Evolutionary conservation across 2,888 invertebrate species (phyloP), one percentile per base, ranked within the genome.

Genomic region (Tortricodes alternella): DNA sequence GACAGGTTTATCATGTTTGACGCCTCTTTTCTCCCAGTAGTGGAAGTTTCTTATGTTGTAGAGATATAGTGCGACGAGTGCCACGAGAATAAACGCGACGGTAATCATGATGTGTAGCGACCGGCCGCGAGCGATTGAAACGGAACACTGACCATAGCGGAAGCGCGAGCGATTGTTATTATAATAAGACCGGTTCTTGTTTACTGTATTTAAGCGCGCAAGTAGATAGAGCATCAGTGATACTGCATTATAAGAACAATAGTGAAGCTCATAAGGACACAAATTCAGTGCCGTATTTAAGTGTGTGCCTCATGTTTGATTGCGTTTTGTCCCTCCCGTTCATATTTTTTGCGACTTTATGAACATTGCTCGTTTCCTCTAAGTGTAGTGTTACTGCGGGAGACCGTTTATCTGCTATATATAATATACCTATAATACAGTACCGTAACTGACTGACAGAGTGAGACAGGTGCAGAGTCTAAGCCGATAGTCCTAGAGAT

Each of bases 1-100:
- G 2, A 79, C 49, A 0, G 85, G 83, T 4, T 70, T 65, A 38
- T 80, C 76, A 60, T 85, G 74, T 60, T 70, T 68, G 5, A 85
- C 71, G 6, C 80, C 78, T 50, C 70, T 71, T 8, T 53, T 56
- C 4, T 19, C 16, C 62, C 62, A 62, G 21, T 62, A 62, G 19
- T 62, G 34, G 32, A 55, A 56, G 4, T 49, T 60, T 19, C 46
- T 60, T 2, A 38, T 50, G 19, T 24, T 55, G 19, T 60, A 62
- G 6, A 44, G 13, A 18, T 56, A 56, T 3, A 44, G 13, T 7
- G 37, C 37, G 13, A 43, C 39, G 7, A 58, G 39, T 15, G 19
- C 39, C 19, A 58, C 7, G 7, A 41, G 2, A 3, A 46, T 23
- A 34, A 58, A 9, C 19, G 57, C 57, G n/a, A 58, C 4, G 24